Conservation (phyloP, 2,888 invertebrate species). For the Spilosoma lubricipeda region DNA sequence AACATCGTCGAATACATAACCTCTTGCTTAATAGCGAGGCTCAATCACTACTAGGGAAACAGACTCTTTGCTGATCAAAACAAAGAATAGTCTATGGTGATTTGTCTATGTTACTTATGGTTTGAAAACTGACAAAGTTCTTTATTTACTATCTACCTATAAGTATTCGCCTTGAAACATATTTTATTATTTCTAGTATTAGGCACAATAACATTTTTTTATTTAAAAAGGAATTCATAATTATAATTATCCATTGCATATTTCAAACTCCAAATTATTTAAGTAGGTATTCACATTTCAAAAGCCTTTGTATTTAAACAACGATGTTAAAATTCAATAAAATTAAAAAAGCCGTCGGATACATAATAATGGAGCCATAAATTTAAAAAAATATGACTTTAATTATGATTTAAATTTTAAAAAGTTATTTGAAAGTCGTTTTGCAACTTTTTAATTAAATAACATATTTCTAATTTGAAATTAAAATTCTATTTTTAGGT, state of each 20-base stretch:
- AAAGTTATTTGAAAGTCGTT: not conserved
- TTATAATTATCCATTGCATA: not conserved
- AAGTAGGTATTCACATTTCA: not conserved
- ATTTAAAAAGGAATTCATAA: not conserved
- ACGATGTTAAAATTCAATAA: not conserved
- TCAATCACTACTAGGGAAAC: not conserved
- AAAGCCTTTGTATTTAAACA: not conserved
- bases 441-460: not conserved
- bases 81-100: not conserved
- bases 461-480: not conserved
- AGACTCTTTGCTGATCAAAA: not conserved
- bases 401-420: not conserved
- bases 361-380: not conserved
- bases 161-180: not conserved
- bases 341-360: not conserved
- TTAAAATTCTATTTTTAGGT: not conserved
- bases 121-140: too few relatives aligned
- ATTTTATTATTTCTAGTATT: not conserved
- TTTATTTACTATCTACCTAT: not conserved
- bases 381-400: not conserved
- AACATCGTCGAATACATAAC: too few relatives aligned
- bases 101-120: not conserved
- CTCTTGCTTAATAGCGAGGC: too few relatives aligned
- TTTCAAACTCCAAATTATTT: not conserved
- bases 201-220: too few relatives aligned